Base-by-base conservation (phyloP, 92 coral and sea anemone species). In the Porites cylindrica region DNA sequence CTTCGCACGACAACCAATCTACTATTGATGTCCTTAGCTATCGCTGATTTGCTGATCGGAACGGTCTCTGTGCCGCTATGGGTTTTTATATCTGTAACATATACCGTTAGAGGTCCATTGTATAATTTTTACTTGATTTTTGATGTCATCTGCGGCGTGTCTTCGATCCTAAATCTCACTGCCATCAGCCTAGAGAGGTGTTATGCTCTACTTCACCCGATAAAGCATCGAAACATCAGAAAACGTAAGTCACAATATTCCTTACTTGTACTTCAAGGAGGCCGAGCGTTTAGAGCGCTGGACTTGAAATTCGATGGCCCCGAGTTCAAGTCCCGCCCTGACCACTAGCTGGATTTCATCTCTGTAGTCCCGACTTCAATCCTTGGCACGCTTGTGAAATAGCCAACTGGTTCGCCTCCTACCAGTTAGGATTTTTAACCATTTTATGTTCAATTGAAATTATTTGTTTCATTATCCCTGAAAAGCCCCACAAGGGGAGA, bases 101-200 rank as follows among this genome's bases (percentile, higher is more conserved):
- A 29, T 6, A 26, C 1, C 17, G 0, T 0, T 66, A 0, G 0
- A 24, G 68, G 66, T 19, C 64, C 85, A 0, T 14, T 92, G 1
- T 86, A 79, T 53, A 2, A 19, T 11, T 84, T 95, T 24, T 95
- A 86, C 79, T 0, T n/a, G 38, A 75, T 87, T 17, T 88, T 95
- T 50, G 98, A 95, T 61, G 70, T 93, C 60, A 77, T 90, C 6
- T 91, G 95, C 29, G 98, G 98, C 13, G 93, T 90, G 47, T 90
- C 98, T 14, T 92, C 98, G 62, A 95, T 95, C 21, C 82, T 95
- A 11, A 95, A 95, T 29, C 82, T 95, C 32, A 95, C 98, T 6
- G 89, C 91, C 90, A 95, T 95, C 26, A 95, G 98, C 51, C 32
- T 95, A 82, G 98, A 95, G 78, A 82, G 98, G 66, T 89, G 93